A percentile compares a stretch with the other conserved stretches of the same genome.
phyloP scores from a whole-genome alignment of 2,888 invertebrate species.

The Cyrtodaria siliqua region DNA sequence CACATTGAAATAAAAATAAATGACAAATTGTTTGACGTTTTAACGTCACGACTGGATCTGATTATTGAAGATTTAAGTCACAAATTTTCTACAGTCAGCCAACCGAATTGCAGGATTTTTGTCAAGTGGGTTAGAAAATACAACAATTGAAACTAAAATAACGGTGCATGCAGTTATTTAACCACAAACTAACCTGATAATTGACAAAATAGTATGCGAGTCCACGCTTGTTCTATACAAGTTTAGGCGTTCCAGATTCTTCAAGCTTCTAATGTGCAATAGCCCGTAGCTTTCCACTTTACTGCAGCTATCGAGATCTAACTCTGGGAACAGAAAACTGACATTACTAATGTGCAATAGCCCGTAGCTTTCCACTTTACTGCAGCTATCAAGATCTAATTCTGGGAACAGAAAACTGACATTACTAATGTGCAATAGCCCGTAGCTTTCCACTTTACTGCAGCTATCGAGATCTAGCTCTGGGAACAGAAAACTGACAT shows the following conservation, averaged over 20 bases:
- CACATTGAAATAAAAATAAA: no score
- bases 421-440: slow-evolving; percentile 87
- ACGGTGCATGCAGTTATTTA: no score
- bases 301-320: slow-evolving; percentile 92
- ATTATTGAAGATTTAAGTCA: no score
- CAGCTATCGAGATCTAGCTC: slow-evolving; percentile 93
- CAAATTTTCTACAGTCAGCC: no score
- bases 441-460: slow-evolving; percentile 87
- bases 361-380: slow-evolving; percentile 87
- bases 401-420: slow-evolving; percentile 88
- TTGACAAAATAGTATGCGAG: slow-evolving; percentile 89
- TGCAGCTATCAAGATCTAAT: slow-evolving; percentile 92
- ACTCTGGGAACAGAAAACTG: slow-evolving; percentile 88
- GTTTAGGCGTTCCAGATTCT: slow-evolving; percentile 91
- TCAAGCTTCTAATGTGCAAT: slow-evolving; percentile 88
- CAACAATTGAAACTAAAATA: no score
- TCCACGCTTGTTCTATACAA: slow-evolving; percentile 92
- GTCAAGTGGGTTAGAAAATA: no score
- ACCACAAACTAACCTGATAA: slow-evolving; percentile 87
- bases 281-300: slow-evolving; percentile 87
- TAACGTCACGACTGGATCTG: no score
- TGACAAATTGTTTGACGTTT: no score
- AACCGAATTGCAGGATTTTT: no score
- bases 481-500: slow-evolving; percentile 84
- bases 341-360: slow-evolving; percentile 87